Percentiles rank a stretch among this genome's conserved stretches.
phyloP scores from a whole-genome alignment of 2,797 vertebrate genomes.

The Mionectes olivaceus region DNA sequence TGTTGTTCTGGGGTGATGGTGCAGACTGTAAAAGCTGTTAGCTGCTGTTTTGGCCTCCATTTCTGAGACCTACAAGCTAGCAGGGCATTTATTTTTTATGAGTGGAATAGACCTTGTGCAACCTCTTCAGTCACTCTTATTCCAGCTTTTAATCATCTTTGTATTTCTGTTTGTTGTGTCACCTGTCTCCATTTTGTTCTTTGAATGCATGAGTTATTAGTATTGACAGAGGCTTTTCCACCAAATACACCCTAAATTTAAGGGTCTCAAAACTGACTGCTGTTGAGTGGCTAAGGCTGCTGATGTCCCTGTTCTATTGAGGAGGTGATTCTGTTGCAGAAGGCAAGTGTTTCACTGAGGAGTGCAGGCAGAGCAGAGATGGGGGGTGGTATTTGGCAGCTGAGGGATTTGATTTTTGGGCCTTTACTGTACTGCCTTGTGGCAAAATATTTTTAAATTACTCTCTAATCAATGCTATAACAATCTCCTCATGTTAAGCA shows the following conservation, averaged over 20 bases:
- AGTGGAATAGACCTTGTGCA: background rate
- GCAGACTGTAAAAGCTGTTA: background rate
- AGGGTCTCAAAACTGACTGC: background rate
- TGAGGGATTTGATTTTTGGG: background rate
- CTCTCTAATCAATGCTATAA: background rate
- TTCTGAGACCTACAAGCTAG: background rate
- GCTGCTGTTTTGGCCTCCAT: background rate
- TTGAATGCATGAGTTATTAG: background rate
- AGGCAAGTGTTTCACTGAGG: background rate
- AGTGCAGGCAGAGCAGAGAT: background rate
- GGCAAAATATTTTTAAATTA: background rate
- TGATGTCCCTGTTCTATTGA: background rate
- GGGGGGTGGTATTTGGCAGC: background rate
- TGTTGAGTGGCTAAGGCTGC: background rate
- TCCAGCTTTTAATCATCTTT: background rate
- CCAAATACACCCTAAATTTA: background rate
- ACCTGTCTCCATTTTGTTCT: background rate
- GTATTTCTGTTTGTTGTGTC: background rate
- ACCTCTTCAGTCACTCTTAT: background rate
- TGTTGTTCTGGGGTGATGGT: background rate
- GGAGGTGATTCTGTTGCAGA: background rate
- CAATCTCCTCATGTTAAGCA: background rate
- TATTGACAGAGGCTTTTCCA: background rate
- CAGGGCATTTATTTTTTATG: background rate
- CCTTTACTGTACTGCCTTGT: background rate